These are phyloP conservation scores for Caerostris darwini DNA, from an alignment of 1,140 invertebrate species.

Conservation along the genomic window DNA sequence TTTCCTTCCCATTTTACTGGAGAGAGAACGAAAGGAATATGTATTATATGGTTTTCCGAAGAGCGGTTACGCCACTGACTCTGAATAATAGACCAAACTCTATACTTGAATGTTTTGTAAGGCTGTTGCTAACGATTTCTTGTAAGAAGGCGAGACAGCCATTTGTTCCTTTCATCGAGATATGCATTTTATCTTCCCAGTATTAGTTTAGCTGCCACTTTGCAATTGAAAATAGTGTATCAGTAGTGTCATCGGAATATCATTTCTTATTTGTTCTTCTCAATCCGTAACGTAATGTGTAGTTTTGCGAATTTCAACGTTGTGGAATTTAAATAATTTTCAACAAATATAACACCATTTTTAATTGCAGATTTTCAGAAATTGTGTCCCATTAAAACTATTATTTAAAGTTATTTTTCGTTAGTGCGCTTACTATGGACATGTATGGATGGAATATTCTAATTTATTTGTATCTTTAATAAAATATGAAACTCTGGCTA, in stretches of 20 bases:
- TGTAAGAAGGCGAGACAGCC: neutral
- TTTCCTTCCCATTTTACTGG: conserved; percentile 51
- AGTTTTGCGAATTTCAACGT: neutral
- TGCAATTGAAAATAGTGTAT: neutral
- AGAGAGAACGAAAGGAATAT: conserved; percentile 45
- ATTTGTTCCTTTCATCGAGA: conserved; percentile 29
- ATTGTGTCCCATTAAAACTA: too few relatives aligned
- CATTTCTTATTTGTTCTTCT: neutral
- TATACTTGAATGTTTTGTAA: conserved; percentile 31
- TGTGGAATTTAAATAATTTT: neutral
- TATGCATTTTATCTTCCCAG: neutral
- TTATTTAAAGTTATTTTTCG: too few relatives aligned
- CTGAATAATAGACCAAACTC: conserved; percentile 50
- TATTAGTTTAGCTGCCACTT: conserved; percentile 35
- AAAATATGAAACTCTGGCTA: too few relatives aligned
- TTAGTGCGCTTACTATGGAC: too few relatives aligned
- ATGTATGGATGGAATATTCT: too few relatives aligned
- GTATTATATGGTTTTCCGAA: conserved; percentile 70
- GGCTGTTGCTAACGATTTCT: conserved; percentile 44
- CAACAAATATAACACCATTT: neutral
- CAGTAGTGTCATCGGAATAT: neutral
- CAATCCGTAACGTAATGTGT: neutral
- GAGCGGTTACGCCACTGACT: conserved; percentile 52
- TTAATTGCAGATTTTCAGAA: too few relatives aligned
- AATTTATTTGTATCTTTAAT: too few relatives aligned